Evolutionary conservation across 1,140 invertebrate species (phyloP).

Genomic region (Trichomalopsis sarcophagae): DNA sequence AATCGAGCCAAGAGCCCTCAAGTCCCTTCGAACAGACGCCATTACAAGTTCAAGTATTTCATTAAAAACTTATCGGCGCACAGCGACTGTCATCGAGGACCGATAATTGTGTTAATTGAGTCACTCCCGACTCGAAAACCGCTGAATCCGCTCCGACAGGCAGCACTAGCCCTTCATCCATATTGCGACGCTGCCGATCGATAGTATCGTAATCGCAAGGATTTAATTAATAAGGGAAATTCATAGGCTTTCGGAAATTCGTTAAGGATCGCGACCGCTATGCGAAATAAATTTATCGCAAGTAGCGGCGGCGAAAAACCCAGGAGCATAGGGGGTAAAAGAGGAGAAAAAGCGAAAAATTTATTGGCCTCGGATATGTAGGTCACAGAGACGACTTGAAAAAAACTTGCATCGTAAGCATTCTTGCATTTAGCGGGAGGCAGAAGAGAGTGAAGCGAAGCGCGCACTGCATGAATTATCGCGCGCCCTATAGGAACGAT

Average conservation of each 20-base stretch:
- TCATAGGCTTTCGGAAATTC: background rate
- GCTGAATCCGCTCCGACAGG: background rate
- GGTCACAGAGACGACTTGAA: slow-evolving; percentile 11
- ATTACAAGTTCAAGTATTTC: background rate
- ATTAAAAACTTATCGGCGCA: background rate
- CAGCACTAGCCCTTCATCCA: background rate
- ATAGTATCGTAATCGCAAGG: background rate
- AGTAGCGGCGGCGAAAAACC: background rate
- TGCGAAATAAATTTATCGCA: slow-evolving; percentile 28
- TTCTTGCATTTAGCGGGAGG: background rate
- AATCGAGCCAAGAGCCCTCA: background rate
- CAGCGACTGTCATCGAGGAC: background rate
- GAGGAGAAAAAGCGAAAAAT: background rate
- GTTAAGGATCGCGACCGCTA: background rate
- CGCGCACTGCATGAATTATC: slow-evolving; percentile 35
- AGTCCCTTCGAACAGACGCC: background rate
- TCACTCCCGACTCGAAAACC: background rate
- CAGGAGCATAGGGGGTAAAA: background rate
- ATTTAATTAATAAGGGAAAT: slow-evolving; percentile 1
- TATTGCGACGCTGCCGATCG: background rate
- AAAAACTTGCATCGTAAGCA: slow-evolving; percentile 43
- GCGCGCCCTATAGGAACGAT: background rate
- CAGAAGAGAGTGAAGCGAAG: background rate
- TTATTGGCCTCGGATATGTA: slow-evolving; percentile 28
- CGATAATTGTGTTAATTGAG: background rate